Evolutionary conservation across 2,888 invertebrate species (phyloP).

Genomic region (Therioaphis trifolii): DNA sequence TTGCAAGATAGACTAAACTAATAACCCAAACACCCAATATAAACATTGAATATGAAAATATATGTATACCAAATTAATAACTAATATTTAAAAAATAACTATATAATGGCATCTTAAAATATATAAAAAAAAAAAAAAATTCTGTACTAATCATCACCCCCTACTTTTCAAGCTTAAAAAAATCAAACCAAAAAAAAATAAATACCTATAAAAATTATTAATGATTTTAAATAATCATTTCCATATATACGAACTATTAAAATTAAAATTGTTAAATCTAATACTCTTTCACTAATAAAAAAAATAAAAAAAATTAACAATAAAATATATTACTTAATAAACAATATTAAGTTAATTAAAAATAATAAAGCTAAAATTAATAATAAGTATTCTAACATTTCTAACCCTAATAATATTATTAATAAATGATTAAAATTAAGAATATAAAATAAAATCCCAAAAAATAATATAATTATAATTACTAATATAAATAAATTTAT

Average conservation of each 20-base stretch:
- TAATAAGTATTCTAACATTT: no score
- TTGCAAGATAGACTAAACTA: constrained; percentile 24
- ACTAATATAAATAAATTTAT: neutral
- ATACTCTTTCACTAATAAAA: no score
- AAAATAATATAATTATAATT: constrained; percentile 3
- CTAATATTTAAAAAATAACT: constrained; percentile 37
- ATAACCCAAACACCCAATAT: constrained; percentile 18
- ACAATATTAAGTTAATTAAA: constrained; percentile 53
- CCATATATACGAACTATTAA: no score
- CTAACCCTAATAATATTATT: constrained; percentile 8
- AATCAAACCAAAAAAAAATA: constrained; percentile 31
- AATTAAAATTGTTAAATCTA: no score
- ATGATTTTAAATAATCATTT: no score
- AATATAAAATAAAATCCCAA: neutral
- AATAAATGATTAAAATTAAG: constrained; percentile 5
- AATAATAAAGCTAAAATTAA: constrained; percentile 42
- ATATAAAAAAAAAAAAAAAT: constrained; percentile 37
- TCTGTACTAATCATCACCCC: neutral
- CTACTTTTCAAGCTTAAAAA: neutral
- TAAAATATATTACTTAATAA: constrained; percentile 16
- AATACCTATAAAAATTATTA: no score
- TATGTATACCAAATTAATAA: constrained; percentile 37
- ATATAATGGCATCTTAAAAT: constrained; percentile 16
- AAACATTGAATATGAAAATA: constrained; percentile 32
- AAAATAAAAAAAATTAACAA: no score